phyloP scores from a whole-genome alignment of 2,113 vertebrate genomes.

The Sylvietta virens region DNA sequence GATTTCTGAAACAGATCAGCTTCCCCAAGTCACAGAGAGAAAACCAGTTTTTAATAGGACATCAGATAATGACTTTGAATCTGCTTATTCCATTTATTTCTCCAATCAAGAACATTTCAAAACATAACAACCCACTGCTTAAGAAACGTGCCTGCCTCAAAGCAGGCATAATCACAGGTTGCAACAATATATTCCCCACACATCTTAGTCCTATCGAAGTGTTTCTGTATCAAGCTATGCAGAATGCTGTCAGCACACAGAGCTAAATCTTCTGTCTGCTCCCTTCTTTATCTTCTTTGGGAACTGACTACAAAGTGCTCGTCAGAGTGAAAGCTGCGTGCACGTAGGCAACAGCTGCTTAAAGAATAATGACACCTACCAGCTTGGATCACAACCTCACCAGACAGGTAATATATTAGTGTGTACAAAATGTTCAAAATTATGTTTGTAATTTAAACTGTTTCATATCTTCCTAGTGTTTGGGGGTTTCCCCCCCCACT shows the following conservation, averaged over 20 bases:
- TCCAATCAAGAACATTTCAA: background rate
- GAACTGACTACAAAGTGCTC: background rate
- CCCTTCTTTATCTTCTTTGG: background rate
- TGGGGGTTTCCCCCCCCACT: rapidly evolving
- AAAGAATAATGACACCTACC: background rate
- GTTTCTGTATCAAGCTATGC: background rate
- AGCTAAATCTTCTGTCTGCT: background rate
- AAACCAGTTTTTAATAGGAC: background rate
- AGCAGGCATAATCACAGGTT: background rate
- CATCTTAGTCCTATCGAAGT: background rate
- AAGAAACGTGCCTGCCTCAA: background rate
- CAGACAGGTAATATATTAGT: background rate
- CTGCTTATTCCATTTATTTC: background rate
- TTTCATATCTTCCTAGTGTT: background rate
- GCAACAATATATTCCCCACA: background rate
- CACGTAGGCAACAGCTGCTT: background rate
- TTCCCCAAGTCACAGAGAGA: background rate
- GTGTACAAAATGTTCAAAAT: background rate
- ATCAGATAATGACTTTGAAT: background rate
- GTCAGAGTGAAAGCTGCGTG: background rate
- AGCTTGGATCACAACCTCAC: background rate
- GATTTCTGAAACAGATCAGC: background rate
- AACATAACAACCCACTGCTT: background rate
- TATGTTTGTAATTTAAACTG: background rate
- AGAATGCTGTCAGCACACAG: background rate